Evolutionary conservation across 2,888 invertebrate species (phyloP), one percentile per base, ranked within the genome.

Genomic region (Limenitis arthemis): DNA sequence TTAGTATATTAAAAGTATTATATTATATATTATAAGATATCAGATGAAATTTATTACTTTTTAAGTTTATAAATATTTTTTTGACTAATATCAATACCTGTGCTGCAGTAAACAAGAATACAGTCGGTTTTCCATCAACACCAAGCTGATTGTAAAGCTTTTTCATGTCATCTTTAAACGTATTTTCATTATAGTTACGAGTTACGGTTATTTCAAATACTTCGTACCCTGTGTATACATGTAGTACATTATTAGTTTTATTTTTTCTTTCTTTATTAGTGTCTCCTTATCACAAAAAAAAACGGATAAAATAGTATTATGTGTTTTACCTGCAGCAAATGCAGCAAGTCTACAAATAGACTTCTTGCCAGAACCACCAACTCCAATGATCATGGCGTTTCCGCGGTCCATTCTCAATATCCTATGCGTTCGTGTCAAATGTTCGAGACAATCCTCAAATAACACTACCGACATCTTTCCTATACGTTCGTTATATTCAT

Each of bases 391-490:
- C 77, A 97, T 86, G 5, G 93, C 90, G 71, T 97, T 95, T 0
- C 96, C 96, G 58, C 92, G 82, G 68, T 93, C 89, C 90, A 96
- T 91, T 58, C 97, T 89, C 55, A 97, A 82, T 0, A 93, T 92
- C 28, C 97, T 91, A 64, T 97, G 96, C 8, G 96, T 89, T 42
- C 97, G 88, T 0, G 95, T 97, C 67, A 97, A 73, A 75, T 98
- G 97, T 69, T 97, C 96, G 47, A 97, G 78, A 39, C 96, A 97
- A 70, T 97, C 96, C 69, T 97, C 94, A 72, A 97, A 97, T 29
- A 97, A 84, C 0, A 97, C 96, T 59, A 97, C 88, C 29, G 90
- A 91, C 82, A 97, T 87, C 68, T 92, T 91, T 54, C 87, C 87
- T 46, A 89, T 86, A 29, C 89, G 89, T 62, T 95, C 95, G 70